These are phyloP conservation scores for Scomber scombrus DNA, from an alignment of 2,113 vertebrate genomes.

Conservation along the genomic window DNA sequence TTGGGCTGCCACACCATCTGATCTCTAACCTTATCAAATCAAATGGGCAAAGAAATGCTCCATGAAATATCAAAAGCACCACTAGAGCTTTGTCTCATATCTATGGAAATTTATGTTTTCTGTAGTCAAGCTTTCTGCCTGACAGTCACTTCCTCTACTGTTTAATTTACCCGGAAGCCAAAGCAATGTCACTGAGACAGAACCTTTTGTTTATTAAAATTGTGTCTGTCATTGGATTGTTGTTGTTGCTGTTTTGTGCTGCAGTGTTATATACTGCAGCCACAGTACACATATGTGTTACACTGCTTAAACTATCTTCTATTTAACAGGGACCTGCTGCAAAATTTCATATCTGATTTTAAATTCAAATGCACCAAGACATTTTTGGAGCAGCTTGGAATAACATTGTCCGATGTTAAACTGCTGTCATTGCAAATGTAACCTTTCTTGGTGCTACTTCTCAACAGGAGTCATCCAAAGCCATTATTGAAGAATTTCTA, in stretches of 20 bases:
- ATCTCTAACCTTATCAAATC: constrained; percentile 71
- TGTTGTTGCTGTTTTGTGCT: no score
- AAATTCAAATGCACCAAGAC: constrained; percentile 1
- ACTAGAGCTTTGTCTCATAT: constrained; percentile 66
- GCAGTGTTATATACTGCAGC: not conserved
- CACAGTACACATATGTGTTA: not conserved
- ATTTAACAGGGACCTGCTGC: constrained; percentile 13
- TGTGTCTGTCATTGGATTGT: not conserved
- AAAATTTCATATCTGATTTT: constrained; percentile 18
- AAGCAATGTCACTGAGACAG: not conserved
- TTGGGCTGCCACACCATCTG: constrained; percentile 50
- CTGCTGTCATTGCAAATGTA: not conserved
- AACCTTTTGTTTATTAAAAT: not conserved
- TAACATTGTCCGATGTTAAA: not conserved
- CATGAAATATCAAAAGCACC: constrained; percentile 64
- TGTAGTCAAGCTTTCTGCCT: constrained; percentile 39
- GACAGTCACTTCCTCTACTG: constrained; percentile 11
- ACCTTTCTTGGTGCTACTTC: not conserved
- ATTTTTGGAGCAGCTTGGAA: not conserved
- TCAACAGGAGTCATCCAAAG: not conserved
- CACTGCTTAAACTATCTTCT: not conserved
- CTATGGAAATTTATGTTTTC: constrained; percentile 74
- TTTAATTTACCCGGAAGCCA: constrained; percentile 27
- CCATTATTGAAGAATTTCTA: no score
- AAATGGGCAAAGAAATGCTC: constrained; percentile 61